Conservation (phyloP, 2,888 invertebrate genomes). For the Orgyia antiqua region DNA sequence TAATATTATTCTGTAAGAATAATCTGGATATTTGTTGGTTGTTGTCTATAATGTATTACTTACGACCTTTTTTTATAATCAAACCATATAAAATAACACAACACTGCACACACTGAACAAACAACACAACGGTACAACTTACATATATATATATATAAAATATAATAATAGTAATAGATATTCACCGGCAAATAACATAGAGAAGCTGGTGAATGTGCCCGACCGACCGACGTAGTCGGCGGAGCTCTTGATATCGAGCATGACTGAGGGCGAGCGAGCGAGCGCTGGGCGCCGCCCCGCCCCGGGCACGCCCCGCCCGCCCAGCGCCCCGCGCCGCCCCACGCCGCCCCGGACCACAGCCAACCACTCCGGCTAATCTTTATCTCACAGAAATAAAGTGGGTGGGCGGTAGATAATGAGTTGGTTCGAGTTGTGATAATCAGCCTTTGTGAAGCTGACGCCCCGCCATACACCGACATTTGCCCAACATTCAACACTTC, state of each 20-base stretch:
- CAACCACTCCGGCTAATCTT: conserved; percentile 72
- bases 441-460: conserved; percentile 68
- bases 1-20: too few relatives aligned
- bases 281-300: neutral
- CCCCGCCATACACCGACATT: conserved; percentile 55
- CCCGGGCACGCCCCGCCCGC: neutral
- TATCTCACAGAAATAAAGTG: conserved; percentile 75
- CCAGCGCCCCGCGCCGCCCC: conserved; percentile 44
- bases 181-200: conserved; percentile 96
- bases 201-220: conserved; percentile 95
- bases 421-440: conserved; percentile 64
- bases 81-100: conserved; percentile 19
- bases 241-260: conserved; percentile 95
- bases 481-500: conserved; percentile 59
- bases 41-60: too few relatives aligned
- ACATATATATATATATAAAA: conserved; percentile 22
- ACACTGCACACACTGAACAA: conserved; percentile 35
- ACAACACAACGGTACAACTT: conserved; percentile 19
- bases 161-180: conserved; percentile 33
- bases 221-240: conserved; percentile 94
- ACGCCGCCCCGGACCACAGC: conserved; percentile 63
- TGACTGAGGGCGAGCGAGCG: conserved; percentile 41
- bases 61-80: conserved; percentile 28
- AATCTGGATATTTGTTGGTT: too few relatives aligned
- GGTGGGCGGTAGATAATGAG: conserved; percentile 73